Base-by-base conservation (phyloP, 2,797 vertebrate species). In the Phataginus tetradactyla region DNA sequence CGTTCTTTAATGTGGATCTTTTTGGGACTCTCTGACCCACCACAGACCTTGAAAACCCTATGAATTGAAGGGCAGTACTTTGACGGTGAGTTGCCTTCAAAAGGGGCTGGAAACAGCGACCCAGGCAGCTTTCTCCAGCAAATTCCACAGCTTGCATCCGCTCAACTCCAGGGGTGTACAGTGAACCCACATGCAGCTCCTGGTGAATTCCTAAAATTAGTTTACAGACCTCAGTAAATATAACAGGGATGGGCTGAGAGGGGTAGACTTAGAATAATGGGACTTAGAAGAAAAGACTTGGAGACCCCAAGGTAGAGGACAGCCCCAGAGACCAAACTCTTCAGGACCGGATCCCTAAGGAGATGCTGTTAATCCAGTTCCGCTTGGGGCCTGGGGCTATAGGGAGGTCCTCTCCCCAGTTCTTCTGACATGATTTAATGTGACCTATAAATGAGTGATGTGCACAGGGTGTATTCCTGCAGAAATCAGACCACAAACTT, bases 1-100 rank as follows among this genome's bases (percentile, higher is more conserved):
- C 42, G 6, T 96, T 96, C 95, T 97, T 94, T 96, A 97, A 97
- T 72, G 92, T 75, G 94, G 94, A 96, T 96, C 96, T 92, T 97
- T 97, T 90, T 94, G 80, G 80, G 51, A 69, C 64, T 95, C 96
- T 61, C 71, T 94, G 92, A 95, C 95, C 92, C 80, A 93, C 34
- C 78, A 95, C 71, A 49, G 92, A 87, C 95, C 91, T 96, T 90
- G 90, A 96, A 79, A 92, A 80, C 88, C 64, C 90, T 92, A 95
- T 78, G 79, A 51, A 29, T 69, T 69, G 81, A 96, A 92, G 71
- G 83, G 93, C 1, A 45, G 75, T 20, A 4, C 72, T 61, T 45
- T 37, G 49, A 95, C 51, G n/a, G 69, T 0, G 15, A 57, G 55
- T 23, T 61, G 84, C 74, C 79, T 86, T 84, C 90, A 49, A 37